Conservation (phyloP, 2,113 vertebrate genomes). For the Polypterus senegalus region DNA sequence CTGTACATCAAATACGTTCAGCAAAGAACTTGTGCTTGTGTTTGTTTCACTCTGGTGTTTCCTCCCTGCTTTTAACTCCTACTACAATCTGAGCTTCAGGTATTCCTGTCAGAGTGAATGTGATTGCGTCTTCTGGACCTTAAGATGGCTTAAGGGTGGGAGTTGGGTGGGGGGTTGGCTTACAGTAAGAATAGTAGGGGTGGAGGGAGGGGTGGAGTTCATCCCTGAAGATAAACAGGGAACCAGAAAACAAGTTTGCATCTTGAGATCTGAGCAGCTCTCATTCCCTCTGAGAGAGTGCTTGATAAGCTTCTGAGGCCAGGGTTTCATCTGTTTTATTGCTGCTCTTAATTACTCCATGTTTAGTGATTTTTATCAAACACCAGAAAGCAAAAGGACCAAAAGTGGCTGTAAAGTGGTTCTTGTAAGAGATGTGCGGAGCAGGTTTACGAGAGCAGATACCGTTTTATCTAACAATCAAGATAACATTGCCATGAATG, state of each 20-base stretch:
- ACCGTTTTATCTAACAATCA: conserved; percentile 71
- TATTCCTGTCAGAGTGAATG: no score
- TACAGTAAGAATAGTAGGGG: no score
- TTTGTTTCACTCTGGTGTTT: no score
- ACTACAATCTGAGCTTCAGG: no score
- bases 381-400: conserved; percentile 54
- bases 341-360: conserved; percentile 64
- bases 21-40: no score
- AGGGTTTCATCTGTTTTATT: conserved; percentile 65
- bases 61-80: no score
- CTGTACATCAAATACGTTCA: no score
- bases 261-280: no score
- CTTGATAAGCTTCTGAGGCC: conserved; percentile 51
- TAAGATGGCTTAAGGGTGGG: no score
- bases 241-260: conserved; percentile 55
- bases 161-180: no score
- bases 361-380: conserved; percentile 75
- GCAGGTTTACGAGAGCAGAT: conserved; percentile 59
- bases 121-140: no score
- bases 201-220: no score
- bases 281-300: conserved; percentile 47
- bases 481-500: conserved; percentile 70
- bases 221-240: conserved; percentile 31
- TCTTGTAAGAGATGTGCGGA: conserved; percentile 51
- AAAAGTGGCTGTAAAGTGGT: conserved; percentile 57